Evolutionary conservation across 1,140 invertebrate species (phyloP).

Genomic region (Drosophila arawakana): DNA sequence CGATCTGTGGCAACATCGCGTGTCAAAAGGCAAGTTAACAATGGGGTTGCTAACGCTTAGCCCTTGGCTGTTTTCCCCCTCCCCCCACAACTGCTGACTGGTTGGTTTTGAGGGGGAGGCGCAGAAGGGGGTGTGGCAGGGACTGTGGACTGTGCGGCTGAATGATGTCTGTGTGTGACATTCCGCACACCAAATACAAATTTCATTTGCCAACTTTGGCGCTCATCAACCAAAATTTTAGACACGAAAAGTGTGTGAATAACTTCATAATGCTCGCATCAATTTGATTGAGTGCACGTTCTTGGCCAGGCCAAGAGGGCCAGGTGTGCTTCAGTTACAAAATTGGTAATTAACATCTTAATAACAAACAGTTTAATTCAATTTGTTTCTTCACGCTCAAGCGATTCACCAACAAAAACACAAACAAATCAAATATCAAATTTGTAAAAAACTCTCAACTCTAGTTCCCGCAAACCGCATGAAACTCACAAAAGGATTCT

Average conservation of each 20-base stretch:
- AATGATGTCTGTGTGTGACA: slow-evolving; percentile 70
- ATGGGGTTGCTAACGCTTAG: slow-evolving; percentile 51
- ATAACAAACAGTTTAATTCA: slow-evolving; percentile 69
- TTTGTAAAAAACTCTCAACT: slow-evolving; percentile 22
- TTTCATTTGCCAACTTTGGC: slow-evolving; percentile 61
- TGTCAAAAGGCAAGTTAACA: slow-evolving; percentile 71
- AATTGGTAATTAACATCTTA: slow-evolving; percentile 67
- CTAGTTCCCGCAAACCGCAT: background rate
- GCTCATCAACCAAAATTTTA: slow-evolving; percentile 58
- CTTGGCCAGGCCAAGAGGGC: background rate
- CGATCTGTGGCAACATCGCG: slow-evolving; percentile 51
- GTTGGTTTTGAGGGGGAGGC: slow-evolving; percentile 26
- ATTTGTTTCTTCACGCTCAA: slow-evolving; percentile 64
- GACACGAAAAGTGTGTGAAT: slow-evolving; percentile 80
- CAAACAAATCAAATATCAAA: slow-evolving; percentile 50
- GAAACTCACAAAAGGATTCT: slow-evolving; percentile 23
- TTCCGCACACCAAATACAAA: slow-evolving; percentile 58
- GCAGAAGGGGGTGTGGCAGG: background rate
- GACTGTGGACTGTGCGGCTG: background rate
- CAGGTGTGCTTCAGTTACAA: slow-evolving; percentile 50
- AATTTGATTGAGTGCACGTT: slow-evolving; percentile 66
- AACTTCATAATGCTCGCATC: slow-evolving; percentile 66
- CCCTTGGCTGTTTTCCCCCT: slow-evolving; percentile 22
- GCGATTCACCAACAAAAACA: slow-evolving; percentile 46
- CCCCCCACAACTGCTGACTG: slow-evolving; percentile 21